Percentiles rank a stretch among this genome's conserved stretches.
Conservation (phyloP, 2,113 vertebrate genomes). For the Lipophrys pholis region DNA sequence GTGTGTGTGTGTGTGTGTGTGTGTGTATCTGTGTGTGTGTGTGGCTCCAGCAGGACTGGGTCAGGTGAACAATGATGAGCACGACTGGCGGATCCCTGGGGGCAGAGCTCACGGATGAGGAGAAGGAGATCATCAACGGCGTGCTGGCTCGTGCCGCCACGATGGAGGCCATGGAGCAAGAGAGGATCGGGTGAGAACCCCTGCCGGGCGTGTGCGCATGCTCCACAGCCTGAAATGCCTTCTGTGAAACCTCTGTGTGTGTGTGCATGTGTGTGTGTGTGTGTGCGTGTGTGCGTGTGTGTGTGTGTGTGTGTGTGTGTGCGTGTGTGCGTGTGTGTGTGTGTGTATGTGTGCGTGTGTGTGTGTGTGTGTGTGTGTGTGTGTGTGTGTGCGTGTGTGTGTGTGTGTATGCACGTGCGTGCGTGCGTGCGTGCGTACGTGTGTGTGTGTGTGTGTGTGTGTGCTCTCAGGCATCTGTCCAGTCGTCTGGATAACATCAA, state of each 20-base stretch:
- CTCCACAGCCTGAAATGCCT: background rate
- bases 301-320: background rate
- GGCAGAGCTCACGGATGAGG: slow-evolving; percentile 93
- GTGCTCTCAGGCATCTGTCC: slow-evolving; percentile 87
- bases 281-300: too few relatives aligned
- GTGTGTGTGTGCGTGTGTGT: slow-evolving; percentile 5
- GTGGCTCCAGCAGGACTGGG: slow-evolving; percentile 33
- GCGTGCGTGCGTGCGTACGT: too few relatives aligned
- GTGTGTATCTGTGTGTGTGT: slow-evolving; percentile 9
- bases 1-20: background rate
- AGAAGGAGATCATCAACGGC: slow-evolving; percentile 95
- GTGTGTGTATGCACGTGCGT: background rate
- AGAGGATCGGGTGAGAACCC: slow-evolving; percentile 89
- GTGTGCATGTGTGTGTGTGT: background rate
- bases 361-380: too few relatives aligned
- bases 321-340: background rate
- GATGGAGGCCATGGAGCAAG: slow-evolving; percentile 93
- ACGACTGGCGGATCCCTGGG: slow-evolving; percentile 65
- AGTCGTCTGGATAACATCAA: slow-evolving; percentile 90
- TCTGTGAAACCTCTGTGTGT: slow-evolving; percentile 12
- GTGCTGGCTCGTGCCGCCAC: slow-evolving; percentile 92
- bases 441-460: background rate
- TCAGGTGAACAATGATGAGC: slow-evolving; percentile 50
- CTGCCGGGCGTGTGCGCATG: background rate
- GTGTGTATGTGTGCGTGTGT: too few relatives aligned